Evolutionary conservation across 2,888 invertebrate species (phyloP).

Genomic region (Graphium colonna): DNA sequence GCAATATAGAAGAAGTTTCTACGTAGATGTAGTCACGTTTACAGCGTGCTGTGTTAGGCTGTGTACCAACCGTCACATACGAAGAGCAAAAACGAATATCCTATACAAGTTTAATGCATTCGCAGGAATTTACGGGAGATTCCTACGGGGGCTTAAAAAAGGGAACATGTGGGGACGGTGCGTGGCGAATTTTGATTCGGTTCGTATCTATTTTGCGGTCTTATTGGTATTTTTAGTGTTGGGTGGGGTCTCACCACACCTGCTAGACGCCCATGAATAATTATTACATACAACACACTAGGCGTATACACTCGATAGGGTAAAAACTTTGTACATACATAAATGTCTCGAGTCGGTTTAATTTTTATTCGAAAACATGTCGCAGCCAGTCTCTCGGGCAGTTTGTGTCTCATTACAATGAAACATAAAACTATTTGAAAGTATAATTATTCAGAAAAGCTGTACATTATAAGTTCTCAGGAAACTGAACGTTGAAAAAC

Average conservation of each 20-base stretch:
- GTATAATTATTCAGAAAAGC: no score
- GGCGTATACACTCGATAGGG: conserved; percentile 3
- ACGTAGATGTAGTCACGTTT: background rate
- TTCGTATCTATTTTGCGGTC: conserved; percentile 30
- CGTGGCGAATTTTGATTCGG: conserved; percentile 56
- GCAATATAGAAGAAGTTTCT: background rate
- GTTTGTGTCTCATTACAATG: conserved; percentile 16
- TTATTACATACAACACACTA: no score
- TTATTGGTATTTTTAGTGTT: conserved; percentile 31
- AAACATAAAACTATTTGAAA: conserved; percentile 17
- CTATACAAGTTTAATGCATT: conserved; percentile 75
- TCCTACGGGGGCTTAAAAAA: conserved; percentile 51
- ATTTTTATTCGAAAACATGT: conserved; percentile 18
- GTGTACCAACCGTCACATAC: conserved; percentile 52
- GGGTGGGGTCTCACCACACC: conserved; percentile 30
- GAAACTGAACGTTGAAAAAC: no score
- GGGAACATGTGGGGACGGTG: conserved; percentile 44
- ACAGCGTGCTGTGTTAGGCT: no score
- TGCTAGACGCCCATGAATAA: conserved; percentile 13
- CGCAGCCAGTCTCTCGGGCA: conserved; percentile 3
- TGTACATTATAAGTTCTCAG: no score
- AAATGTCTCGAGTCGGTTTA: conserved; percentile 3
- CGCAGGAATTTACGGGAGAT: conserved; percentile 69
- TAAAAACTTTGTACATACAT: conserved; percentile 13
- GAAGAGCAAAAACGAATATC: conserved; percentile 54